Evolutionary conservation across 2,113 vertebrate species (phyloP), one percentile per base, ranked within the genome.

Genomic region (Chaetops frenatus): DNA sequence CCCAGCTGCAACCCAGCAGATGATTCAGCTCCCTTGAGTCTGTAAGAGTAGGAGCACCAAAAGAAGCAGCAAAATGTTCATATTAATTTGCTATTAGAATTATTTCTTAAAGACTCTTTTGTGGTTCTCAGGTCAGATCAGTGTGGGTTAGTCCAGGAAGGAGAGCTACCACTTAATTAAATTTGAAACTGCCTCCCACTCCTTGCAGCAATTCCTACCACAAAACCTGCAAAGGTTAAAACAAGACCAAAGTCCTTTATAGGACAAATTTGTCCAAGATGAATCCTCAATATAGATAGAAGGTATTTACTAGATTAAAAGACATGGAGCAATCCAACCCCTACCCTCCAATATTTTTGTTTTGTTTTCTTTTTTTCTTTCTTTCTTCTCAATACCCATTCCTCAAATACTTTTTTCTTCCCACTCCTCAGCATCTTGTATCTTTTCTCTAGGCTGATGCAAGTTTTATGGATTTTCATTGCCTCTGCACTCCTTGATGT

Each of bases 281-380:
- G 65, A 81, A 53, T 31, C 25, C 8, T 36, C 54, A 81, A 4
- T 44, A n/a, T 1, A 53, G n/a, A 47, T 17, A 65, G 48, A 80
- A 72, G 4, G 0, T 19, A 57, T 65, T 53, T 65, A 12, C 15
- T 48, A 29, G 7, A 24, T 79, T 27, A 61, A 90, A 83, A 89
- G 12, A 56, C 21, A 28, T 6, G 4, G 8, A 61, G 3, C 3
- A 33, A 24, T 12, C 42, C 78, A 72, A 3, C 3, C 0, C 8
- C 8, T 45, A 9, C 1, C 4, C 9, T 51, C 12, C 29, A 92
- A 28, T 33, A 50, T 14, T 62, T 19, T 73, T 50, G 4, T 6
- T 24, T 50, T 9, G 6, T 40, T 64, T 28, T 20, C 1, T 2
- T 25, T 4, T 10, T 6, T 53, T 53, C n/a, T 58, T 60, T 20